Percentiles rank a stretch among this genome's conserved stretches.
Evolutionary conservation across 2,888 invertebrate species (phyloP).

Genomic region (Drosophila lacicola): DNA sequence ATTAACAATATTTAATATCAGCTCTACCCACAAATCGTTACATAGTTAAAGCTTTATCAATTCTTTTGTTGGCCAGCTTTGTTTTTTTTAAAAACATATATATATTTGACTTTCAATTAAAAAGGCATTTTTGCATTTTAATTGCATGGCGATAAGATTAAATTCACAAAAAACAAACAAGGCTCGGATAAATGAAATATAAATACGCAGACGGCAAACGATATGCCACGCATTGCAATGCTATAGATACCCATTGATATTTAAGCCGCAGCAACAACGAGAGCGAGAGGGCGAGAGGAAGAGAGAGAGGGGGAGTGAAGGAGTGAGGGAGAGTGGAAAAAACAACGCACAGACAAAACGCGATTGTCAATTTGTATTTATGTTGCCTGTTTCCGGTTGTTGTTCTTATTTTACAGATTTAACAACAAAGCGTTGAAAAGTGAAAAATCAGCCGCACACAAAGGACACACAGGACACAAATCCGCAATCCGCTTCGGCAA

Average conservation of each 20-base stretch:
- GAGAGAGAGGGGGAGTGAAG: too few relatives aligned
- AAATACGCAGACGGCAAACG: slow-evolving; percentile 57
- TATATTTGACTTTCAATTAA: slow-evolving; percentile 47
- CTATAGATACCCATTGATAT: slow-evolving; percentile 61
- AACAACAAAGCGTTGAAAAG: slow-evolving; percentile 59
- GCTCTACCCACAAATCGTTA: neutral
- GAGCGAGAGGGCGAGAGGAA: too few relatives aligned
- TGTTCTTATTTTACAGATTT: slow-evolving; percentile 73
- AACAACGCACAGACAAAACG: slow-evolving; percentile 37
- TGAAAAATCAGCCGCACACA: slow-evolving; percentile 54
- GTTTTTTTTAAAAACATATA: neutral
- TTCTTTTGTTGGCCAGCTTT: neutral
- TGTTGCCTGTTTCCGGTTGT: slow-evolving; percentile 36
- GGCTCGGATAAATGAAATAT: slow-evolving; percentile 53
- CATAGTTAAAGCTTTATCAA: neutral
- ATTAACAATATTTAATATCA: neutral
- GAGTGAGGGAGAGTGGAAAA: neutral
- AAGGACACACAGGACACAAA: slow-evolving; percentile 30
- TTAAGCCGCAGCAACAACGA: slow-evolving; percentile 62
- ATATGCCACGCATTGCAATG: slow-evolving; percentile 46
- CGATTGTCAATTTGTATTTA: slow-evolving; percentile 70
- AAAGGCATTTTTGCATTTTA: slow-evolving; percentile 72
- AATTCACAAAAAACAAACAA: slow-evolving; percentile 51
- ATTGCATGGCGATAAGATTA: slow-evolving; percentile 69
- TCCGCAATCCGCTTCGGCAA: slow-evolving; percentile 17